These are phyloP conservation scores for Ryuthela nishihirai DNA, from an alignment of 2,888 invertebrate species.

Conservation along the genomic window DNA sequence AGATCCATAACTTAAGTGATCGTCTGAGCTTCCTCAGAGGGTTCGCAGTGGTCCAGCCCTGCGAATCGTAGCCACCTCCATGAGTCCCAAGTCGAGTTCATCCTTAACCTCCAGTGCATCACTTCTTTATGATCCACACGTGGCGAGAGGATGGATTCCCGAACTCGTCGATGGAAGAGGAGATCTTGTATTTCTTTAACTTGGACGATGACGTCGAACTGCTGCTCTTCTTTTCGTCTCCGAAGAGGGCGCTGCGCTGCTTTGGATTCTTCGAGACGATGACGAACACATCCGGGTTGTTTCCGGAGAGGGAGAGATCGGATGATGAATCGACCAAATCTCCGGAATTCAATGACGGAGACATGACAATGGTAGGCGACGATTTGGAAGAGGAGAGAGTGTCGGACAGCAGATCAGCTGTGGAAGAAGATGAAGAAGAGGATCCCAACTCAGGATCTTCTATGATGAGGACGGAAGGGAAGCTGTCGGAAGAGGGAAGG, in stretches of 20 bases:
- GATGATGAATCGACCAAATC: conserved; percentile 9
- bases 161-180: conserved; percentile 22
- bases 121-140: conserved; percentile 31
- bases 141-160: conserved; percentile 9
- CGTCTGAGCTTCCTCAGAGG: no score
- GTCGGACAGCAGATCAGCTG: conserved; percentile 11
- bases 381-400: conserved; percentile 10
- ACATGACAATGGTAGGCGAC: background rate
- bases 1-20: no score
- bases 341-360: conserved; percentile 18
- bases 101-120: no score
- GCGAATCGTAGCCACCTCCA: no score
- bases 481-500: background rate
- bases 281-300: conserved; percentile 24
- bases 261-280: conserved; percentile 23
- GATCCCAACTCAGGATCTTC: conserved; percentile 30
- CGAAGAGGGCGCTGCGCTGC: conserved; percentile 6
- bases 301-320: conserved; percentile 2
- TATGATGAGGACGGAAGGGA: conserved; percentile 27
- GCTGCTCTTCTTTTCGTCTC: conserved; percentile 16
- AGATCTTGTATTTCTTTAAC: conserved; percentile 29
- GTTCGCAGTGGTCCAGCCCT: no score
- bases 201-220: conserved; percentile 13
- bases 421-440: conserved; percentile 5
- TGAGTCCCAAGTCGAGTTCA: no score